Percentiles rank a stretch among this genome's conserved stretches.
These are phyloP conservation scores for Pluvianellus socialis DNA, from an alignment of 2,113 vertebrate genomes.

Conservation along the genomic window DNA sequence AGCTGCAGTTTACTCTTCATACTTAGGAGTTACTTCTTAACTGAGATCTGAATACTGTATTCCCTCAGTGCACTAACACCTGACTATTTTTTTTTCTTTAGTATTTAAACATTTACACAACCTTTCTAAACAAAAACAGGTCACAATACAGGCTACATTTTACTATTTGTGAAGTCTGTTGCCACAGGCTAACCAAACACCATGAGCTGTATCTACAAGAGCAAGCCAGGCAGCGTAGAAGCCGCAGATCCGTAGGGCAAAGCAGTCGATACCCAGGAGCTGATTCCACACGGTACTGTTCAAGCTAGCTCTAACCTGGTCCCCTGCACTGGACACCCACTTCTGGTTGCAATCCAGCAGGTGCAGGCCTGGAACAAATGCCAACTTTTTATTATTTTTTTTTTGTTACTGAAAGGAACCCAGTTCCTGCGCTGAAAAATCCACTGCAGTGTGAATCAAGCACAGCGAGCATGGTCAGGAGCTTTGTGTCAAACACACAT, in stretches of 20 bases:
- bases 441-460: background rate
- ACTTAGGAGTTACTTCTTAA: background rate
- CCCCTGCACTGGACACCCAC: background rate
- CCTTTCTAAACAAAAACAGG: background rate
- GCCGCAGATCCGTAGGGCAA: background rate
- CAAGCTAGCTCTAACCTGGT: background rate
- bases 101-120: background rate
- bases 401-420: background rate
- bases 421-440: background rate
- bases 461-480: background rate
- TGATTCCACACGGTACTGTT: rapidly evolving
- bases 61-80: background rate
- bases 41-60: background rate
- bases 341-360: background rate
- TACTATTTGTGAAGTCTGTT: background rate
- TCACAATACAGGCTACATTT: background rate
- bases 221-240: rapidly evolving
- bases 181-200: background rate
- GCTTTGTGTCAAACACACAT: background rate
- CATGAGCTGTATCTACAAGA: background rate
- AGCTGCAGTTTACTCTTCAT: background rate
- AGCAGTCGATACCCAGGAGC: background rate
- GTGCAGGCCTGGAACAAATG: background rate
- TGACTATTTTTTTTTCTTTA: background rate
- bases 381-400: background rate